Evolutionary conservation across 2,888 invertebrate species (phyloP).

Genomic region (Lochmaea crataegi): DNA sequence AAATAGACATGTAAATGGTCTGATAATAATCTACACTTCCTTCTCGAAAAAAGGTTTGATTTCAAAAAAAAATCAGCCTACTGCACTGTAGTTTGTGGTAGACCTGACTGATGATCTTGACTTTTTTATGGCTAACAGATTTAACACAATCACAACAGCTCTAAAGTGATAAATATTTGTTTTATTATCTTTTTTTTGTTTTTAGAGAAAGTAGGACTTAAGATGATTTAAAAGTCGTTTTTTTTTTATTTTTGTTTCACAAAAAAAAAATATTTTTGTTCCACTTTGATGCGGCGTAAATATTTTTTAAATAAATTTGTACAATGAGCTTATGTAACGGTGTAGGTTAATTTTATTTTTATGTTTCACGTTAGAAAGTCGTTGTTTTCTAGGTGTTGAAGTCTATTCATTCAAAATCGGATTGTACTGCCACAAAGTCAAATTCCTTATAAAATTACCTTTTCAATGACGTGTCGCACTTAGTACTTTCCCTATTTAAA

Average conservation of each 20-base stretch:
- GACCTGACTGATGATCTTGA: slow-evolving; percentile 21
- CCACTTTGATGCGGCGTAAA: neutral
- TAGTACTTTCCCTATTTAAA: too few relatives aligned
- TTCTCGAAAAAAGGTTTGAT: too few relatives aligned
- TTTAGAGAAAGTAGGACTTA: slow-evolving; percentile 23
- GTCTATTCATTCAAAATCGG: too few relatives aligned
- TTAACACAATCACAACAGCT: slow-evolving; percentile 18
- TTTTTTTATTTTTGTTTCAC: neutral
- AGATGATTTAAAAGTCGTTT: neutral
- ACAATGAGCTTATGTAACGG: neutral
- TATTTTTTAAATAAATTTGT: neutral
- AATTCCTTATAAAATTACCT: too few relatives aligned
- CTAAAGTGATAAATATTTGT: slow-evolving; percentile 29
- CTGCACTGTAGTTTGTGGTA: slow-evolving; percentile 13
- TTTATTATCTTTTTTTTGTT: slow-evolving; percentile 15
- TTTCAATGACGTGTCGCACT: too few relatives aligned
- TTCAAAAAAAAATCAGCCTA: neutral
- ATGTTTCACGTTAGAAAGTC: too few relatives aligned
- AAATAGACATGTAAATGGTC: too few relatives aligned
- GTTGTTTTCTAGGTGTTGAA: too few relatives aligned
- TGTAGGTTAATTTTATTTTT: too few relatives aligned
- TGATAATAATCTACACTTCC: too few relatives aligned
- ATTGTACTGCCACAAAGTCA: too few relatives aligned
- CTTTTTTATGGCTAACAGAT: slow-evolving; percentile 25
- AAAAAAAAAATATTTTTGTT: neutral